phyloP scores from a whole-genome alignment of 2,888 invertebrate genomes.

The Hyposoter dolosus region DNA sequence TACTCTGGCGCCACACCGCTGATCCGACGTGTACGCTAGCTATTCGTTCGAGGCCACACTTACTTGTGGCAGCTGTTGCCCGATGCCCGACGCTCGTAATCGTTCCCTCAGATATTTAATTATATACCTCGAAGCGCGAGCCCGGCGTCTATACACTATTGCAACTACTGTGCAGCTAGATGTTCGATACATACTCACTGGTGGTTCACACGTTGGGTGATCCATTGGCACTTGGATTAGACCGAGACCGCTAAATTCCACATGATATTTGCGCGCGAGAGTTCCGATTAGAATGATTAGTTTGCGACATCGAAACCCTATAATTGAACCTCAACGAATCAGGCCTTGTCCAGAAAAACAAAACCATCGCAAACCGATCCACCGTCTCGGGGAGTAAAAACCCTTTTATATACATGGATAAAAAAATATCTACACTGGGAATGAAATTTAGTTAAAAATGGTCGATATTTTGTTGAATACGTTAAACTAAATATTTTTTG shows the following conservation, averaged over 20 bases:
- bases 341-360: slow-evolving; percentile 37
- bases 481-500: too few species aligned
- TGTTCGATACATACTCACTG: slow-evolving; percentile 3
- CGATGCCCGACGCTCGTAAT: slow-evolving; percentile 53
- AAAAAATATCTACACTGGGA: slow-evolving; percentile 7
- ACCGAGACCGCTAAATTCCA: slow-evolving; percentile 23
- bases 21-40: slow-evolving; percentile 39
- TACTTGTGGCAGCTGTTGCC: slow-evolving; percentile 43
- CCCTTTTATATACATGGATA: not conserved
- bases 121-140: slow-evolving; percentile 61
- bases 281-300: slow-evolving; percentile 37
- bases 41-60: slow-evolving; percentile 61
- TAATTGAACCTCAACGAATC: not conserved
- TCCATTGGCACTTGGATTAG: slow-evolving; percentile 14
- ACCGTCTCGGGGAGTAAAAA: not conserved
- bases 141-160: slow-evolving; percentile 42
- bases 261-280: slow-evolving; percentile 3
- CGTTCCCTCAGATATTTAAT: slow-evolving; percentile 67
- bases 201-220: slow-evolving; percentile 21
- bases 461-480: too few species aligned
- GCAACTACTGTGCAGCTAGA: slow-evolving; percentile 30
- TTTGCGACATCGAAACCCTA: slow-evolving; percentile 22
- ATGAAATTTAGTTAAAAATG: too few species aligned
- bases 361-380: not conserved
- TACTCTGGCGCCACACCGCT: slow-evolving; percentile 69